Conservation (phyloP, 2,797 vertebrate genomes). For the Poecilia gillii region DNA sequence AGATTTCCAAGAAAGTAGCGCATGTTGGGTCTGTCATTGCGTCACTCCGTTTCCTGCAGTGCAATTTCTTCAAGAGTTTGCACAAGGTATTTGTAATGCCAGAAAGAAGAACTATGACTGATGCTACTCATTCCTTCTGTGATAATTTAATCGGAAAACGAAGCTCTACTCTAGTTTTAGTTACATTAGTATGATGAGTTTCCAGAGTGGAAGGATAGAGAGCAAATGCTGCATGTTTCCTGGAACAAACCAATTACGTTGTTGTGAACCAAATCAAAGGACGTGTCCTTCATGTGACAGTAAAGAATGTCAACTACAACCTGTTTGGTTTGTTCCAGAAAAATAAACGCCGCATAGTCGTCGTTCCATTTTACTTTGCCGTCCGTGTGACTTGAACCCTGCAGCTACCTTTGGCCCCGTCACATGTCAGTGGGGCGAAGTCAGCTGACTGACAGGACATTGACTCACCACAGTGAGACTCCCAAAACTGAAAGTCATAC, state of each 20-base stretch:
- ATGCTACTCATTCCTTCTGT: neutral
- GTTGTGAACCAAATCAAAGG: neutral
- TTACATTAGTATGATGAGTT: neutral
- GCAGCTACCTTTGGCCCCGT: conserved; percentile 26
- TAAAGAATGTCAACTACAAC: neutral
- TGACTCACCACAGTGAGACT: conserved; percentile 43
- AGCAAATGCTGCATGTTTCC: neutral
- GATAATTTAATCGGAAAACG: neutral
- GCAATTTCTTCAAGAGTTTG: conserved; percentile 1
- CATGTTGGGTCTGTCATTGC: neutral
- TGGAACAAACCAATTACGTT: neutral
- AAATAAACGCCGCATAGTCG: neutral
- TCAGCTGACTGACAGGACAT: conserved; percentile 64
- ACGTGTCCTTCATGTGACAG: too few relatives aligned
- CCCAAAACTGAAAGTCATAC: conserved; percentile 16
- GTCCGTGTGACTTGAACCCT: conserved; percentile 2
- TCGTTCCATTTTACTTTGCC: conserved; percentile 7
- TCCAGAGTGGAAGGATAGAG: neutral
- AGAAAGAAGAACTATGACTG: neutral
- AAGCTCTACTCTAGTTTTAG: neutral
- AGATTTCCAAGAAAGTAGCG: neutral
- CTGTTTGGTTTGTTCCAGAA: neutral
- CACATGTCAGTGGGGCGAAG: conserved; percentile 46
- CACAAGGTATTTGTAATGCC: neutral
- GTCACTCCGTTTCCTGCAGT: neutral